phyloP scores from a whole-genome alignment of 2,797 vertebrate species.

The Vespertilio murinus region DNA sequence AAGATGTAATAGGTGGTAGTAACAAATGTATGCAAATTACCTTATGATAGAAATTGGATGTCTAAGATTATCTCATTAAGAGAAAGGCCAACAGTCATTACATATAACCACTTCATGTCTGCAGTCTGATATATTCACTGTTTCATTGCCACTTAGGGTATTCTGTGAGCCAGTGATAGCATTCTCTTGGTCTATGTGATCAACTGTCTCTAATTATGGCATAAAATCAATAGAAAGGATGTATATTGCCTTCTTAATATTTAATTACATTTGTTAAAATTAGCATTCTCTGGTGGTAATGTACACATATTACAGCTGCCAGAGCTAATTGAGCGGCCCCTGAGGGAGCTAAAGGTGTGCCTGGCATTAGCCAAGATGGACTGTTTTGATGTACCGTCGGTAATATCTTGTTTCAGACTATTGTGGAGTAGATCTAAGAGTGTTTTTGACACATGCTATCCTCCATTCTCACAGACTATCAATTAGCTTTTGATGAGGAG shows the following conservation, averaged over 20 bases:
- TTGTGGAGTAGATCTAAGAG: background rate
- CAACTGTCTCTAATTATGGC: conserved; percentile 17
- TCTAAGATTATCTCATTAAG: conserved; percentile 61
- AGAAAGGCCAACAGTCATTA: conserved; percentile 32
- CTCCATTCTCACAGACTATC: background rate
- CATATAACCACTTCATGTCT: background rate
- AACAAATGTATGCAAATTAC: conserved; percentile 58
- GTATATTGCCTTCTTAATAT: conserved; percentile 45
- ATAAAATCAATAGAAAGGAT: conserved; percentile 51
- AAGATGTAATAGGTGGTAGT: conserved; percentile 50
- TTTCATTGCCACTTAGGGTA: background rate
- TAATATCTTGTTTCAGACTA: background rate
- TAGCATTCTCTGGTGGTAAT: background rate
- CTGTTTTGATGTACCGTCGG: background rate
- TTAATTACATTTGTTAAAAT: conserved; percentile 66
- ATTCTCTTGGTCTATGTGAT: conserved; percentile 38
- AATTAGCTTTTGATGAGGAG: background rate
- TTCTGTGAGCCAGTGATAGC: background rate
- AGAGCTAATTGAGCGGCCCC: conserved; percentile 8
- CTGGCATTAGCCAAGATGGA: background rate
- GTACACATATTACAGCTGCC: conserved; percentile 11
- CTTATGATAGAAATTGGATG: conserved; percentile 60
- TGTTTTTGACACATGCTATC: background rate
- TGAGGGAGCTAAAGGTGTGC: background rate
- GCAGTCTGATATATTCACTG: background rate